phyloP scores from a whole-genome alignment of 1,140 invertebrate species.

The Bombus affinis region DNA sequence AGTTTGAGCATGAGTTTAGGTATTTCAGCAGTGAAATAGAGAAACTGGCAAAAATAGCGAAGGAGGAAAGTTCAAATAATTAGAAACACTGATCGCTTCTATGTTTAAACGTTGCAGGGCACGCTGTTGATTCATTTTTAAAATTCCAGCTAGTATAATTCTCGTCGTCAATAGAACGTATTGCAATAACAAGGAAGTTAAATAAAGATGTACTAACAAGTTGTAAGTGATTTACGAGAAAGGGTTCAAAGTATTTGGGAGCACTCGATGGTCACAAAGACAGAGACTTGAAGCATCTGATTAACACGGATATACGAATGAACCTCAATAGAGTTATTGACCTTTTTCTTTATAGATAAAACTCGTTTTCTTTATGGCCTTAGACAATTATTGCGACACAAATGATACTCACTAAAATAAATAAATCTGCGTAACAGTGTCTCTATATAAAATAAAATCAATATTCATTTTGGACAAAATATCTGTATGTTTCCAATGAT shows the following conservation, averaged over 20 bases:
- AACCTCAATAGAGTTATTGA: neutral
- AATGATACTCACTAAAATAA: too few species aligned
- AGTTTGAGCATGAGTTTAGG: too few species aligned
- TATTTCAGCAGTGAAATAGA: too few species aligned
- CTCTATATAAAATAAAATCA: too few species aligned
- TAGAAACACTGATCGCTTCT: neutral
- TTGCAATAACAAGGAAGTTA: neutral
- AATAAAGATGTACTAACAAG: slow-evolving; percentile 1
- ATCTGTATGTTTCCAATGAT: too few species aligned
- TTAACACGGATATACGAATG: neutral
- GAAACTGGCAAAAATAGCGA: too few species aligned
- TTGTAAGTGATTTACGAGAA: slow-evolving; percentile 2
- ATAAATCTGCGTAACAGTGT: too few species aligned
- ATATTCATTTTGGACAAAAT: too few species aligned
- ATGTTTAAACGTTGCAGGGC: neutral
- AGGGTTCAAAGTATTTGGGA: neutral
- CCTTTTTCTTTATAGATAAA: too few species aligned
- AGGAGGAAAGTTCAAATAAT: neutral
- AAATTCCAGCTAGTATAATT: neutral
- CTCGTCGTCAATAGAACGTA: neutral
- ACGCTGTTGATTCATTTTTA: neutral
- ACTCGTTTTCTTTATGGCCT: neutral
- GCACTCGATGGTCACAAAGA: too few species aligned
- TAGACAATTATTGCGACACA: neutral
- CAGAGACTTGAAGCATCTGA: neutral